phyloP scores from a whole-genome alignment of 2,113 vertebrate genomes.

The Oxyruncus cristatus region DNA sequence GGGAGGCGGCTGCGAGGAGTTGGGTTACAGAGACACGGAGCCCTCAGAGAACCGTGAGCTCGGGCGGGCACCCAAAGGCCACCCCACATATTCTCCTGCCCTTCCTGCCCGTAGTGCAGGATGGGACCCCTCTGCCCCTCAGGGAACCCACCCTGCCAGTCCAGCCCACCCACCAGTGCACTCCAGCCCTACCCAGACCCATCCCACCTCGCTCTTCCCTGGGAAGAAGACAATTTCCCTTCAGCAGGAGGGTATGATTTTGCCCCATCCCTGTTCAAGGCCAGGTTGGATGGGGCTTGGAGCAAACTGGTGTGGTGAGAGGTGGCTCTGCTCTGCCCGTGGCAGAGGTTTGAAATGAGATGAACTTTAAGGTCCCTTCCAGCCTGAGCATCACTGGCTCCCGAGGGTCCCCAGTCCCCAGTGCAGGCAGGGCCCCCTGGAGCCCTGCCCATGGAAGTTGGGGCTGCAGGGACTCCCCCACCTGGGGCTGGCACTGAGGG shows the following conservation, averaged over 20 bases:
- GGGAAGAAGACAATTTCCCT: neutral
- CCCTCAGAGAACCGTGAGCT: neutral
- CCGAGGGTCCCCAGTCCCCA: neutral
- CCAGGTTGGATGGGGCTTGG: neutral
- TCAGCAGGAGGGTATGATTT: neutral
- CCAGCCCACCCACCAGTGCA: neutral
- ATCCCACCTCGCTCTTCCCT: neutral
- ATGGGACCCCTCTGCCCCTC: neutral
- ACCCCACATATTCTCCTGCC: no score
- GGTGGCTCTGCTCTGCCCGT: neutral
- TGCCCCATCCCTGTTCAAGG: neutral
- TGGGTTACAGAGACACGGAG: accelerated
- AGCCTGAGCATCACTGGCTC: neutral
- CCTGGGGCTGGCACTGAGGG: neutral
- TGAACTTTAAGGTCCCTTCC: neutral
- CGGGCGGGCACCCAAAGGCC: neutral
- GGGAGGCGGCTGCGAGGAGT: neutral
- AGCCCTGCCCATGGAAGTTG: neutral
- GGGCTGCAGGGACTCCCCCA: neutral
- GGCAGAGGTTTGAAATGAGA: neutral
- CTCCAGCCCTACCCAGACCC: neutral
- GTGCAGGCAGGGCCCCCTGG: neutral
- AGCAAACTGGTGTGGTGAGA: neutral
- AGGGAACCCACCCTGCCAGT: accelerated
- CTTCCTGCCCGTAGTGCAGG: neutral